Evolutionary conservation across 2,113 vertebrate genomes (phyloP).

Genomic region (Sceloporus tristichus): DNA sequence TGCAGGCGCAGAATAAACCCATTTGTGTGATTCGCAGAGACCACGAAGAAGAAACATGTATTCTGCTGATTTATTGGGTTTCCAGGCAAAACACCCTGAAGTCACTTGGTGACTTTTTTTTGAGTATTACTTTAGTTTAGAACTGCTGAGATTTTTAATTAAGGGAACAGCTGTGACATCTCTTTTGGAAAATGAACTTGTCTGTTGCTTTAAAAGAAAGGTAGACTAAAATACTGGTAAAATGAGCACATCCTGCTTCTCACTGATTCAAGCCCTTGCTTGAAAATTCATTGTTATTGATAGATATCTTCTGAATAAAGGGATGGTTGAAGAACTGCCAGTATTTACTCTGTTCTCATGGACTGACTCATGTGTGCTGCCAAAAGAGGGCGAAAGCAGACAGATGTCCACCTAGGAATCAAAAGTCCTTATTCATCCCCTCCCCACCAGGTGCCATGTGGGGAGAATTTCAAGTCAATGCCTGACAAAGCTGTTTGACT

Average conservation of each 20-base stretch:
- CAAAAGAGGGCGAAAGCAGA: neutral
- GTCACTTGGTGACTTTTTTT: neutral
- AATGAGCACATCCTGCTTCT: neutral
- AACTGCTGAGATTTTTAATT: neutral
- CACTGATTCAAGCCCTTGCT: neutral
- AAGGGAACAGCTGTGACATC: neutral
- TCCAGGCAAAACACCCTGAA: neutral
- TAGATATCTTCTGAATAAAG: neutral
- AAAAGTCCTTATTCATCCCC: too few relatives aligned
- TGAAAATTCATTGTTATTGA: neutral
- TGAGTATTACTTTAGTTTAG: neutral
- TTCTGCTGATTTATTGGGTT: neutral
- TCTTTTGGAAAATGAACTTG: neutral
- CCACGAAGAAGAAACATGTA: neutral
- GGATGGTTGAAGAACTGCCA: neutral
- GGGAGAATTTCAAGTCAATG: neutral
- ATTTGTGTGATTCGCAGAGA: too few relatives aligned
- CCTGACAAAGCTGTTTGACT: neutral
- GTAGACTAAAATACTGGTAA: neutral
- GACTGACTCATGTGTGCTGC: neutral
- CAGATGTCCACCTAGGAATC: neutral
- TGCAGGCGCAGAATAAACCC: too few relatives aligned
- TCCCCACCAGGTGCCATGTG: neutral
- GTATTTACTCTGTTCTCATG: neutral
- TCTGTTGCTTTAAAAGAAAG: neutral